phyloP scores from a whole-genome alignment of 2,113 vertebrate genomes.

The Myiopsitta monachus region DNA sequence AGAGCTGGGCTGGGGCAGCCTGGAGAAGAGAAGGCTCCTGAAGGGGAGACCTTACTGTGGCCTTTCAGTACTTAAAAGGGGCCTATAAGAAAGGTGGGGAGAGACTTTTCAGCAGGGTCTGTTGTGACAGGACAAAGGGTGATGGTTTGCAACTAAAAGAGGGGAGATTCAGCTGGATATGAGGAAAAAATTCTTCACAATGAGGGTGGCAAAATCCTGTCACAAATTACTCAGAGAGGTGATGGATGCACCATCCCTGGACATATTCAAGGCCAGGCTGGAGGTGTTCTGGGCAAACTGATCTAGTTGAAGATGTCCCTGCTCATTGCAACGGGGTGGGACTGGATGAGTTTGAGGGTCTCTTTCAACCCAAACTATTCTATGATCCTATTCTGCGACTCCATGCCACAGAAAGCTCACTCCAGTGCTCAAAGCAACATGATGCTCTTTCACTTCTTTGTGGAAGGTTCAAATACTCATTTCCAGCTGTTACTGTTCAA shows the following conservation, averaged over 20 bases:
- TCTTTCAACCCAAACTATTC: background rate
- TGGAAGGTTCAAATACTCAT: background rate
- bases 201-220: background rate
- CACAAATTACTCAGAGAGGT: background rate
- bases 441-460: background rate
- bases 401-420: background rate
- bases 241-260: background rate
- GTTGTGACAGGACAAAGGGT: background rate
- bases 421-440: accelerated
- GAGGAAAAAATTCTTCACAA: background rate
- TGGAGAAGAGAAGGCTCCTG: background rate
- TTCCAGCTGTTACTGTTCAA: background rate
- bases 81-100: background rate
- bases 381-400: background rate
- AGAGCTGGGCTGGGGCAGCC: background rate
- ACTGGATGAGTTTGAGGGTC: background rate
- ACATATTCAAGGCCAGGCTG: background rate
- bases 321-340: too few species aligned
- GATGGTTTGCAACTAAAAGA: background rate
- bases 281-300: background rate
- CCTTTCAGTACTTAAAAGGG: background rate
- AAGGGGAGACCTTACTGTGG: background rate
- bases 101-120: background rate
- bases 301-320: background rate
- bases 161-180: background rate